Evolutionary conservation across 2,888 invertebrate genomes (phyloP).

Genomic region (Hydrotaea cyrtoneurina): DNA sequence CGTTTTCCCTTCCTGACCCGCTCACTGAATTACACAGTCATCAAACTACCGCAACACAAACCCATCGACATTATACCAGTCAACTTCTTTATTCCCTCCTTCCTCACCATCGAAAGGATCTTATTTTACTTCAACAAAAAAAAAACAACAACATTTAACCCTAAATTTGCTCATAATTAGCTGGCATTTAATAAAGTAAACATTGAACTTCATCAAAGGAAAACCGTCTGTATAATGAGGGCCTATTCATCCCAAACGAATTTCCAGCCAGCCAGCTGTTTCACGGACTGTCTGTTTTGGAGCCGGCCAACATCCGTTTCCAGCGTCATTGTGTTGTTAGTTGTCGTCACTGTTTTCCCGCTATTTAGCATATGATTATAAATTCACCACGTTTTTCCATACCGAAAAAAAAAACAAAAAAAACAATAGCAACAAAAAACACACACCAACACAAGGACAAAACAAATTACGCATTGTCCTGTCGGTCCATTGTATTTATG

Average conservation of each 20-base stretch:
- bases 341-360: slow-evolving; percentile 28
- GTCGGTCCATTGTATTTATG: slow-evolving; percentile 57
- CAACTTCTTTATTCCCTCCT: background rate
- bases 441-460: slow-evolving; percentile 11
- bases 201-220: background rate
- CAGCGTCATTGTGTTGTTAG: background rate
- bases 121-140: background rate
- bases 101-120: background rate
- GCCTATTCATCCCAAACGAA: slow-evolving; percentile 12
- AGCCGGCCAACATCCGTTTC: slow-evolving; percentile 3
- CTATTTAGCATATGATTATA: slow-evolving; percentile 61
- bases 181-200: slow-evolving; percentile 20
- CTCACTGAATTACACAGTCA: no score
- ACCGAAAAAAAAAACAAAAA: no score
- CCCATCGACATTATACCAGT: no score
- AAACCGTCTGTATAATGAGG: background rate
- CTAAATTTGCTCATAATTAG: slow-evolving; percentile 18
- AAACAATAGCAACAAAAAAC: background rate
- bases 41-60: no score
- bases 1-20: no score
- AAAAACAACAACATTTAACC: slow-evolving; percentile 32
- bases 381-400: slow-evolving; percentile 52
- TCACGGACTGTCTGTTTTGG: background rate
- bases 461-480: slow-evolving; percentile 64
- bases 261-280: slow-evolving; percentile 5